Evolutionary conservation across 1,140 invertebrate species (phyloP).

Genomic region (Dreissena rostriformis): DNA sequence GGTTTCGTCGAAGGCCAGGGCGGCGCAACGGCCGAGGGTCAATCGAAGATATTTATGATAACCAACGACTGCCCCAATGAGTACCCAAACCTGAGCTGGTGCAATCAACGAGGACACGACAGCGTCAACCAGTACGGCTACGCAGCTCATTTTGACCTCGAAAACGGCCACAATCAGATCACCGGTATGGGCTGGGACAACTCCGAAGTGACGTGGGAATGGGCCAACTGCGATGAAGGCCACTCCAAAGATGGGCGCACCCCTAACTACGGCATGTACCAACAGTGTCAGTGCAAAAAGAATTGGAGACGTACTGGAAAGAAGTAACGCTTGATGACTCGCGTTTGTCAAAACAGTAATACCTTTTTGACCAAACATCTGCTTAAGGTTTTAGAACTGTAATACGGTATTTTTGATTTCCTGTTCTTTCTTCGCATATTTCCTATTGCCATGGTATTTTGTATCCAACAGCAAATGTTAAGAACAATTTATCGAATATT

Average conservation of each 20-base stretch:
- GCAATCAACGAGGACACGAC: slow-evolving; percentile 57
- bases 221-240: slow-evolving; percentile 51
- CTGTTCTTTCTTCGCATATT: too few relatives aligned
- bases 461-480: too few relatives aligned
- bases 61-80: slow-evolving; percentile 68
- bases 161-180: slow-evolving; percentile 61
- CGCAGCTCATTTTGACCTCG: slow-evolving; percentile 69
- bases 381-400: too few relatives aligned
- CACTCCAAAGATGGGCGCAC: background rate
- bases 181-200: slow-evolving; percentile 65
- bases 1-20: slow-evolving; percentile 65
- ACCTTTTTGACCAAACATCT: too few relatives aligned
- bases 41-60: slow-evolving; percentile 63
- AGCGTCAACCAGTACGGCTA: slow-evolving; percentile 63
- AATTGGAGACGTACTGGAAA: too few relatives aligned
- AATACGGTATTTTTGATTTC: too few relatives aligned
- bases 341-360: too few relatives aligned
- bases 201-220: slow-evolving; percentile 70
- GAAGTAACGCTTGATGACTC: background rate
- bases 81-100: slow-evolving; percentile 67
- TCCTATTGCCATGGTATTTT: too few relatives aligned
- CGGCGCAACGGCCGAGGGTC: slow-evolving; percentile 29
- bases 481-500: too few relatives aligned
- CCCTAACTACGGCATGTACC: background rate
- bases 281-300: background rate